A percentile compares a stretch with the other conserved stretches of the same genome.
Conservation (phyloP, 2,113 vertebrate species). For the Steatornis caripensis region DNA sequence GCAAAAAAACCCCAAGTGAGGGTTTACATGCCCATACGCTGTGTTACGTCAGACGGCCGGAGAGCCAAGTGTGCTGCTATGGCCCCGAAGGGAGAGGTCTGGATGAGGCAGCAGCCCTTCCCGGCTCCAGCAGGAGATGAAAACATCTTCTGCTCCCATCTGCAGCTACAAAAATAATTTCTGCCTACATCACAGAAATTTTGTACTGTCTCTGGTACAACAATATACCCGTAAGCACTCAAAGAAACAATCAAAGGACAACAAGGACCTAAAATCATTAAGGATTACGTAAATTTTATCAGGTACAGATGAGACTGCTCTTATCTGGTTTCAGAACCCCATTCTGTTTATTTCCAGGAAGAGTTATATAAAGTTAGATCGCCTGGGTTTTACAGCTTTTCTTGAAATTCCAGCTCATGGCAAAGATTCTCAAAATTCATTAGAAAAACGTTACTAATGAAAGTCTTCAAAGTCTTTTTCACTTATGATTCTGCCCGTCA, state of each 20-base stretch:
- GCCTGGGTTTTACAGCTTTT: neutral
- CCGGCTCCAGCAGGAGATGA: neutral
- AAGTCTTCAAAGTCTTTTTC: neutral
- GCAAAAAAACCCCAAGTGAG: neutral
- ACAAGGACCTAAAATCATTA: neutral
- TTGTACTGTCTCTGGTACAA: rapidly evolving
- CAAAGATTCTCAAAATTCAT: neutral
- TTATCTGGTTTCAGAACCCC: neutral
- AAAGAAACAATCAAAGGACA: neutral
- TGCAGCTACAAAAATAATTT: neutral
- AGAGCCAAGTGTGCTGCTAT: neutral
- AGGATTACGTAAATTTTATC: neutral
- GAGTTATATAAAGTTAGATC: neutral
- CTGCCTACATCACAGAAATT: neutral
- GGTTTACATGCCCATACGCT: neutral
- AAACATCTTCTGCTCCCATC: neutral
- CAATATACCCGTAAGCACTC: neutral
- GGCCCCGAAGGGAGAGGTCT: neutral
- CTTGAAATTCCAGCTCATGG: neutral
- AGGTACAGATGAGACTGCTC: neutral
- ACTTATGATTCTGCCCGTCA: neutral
- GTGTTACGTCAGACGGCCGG: neutral
- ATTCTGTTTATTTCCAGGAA: neutral
- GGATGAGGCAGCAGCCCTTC: neutral
- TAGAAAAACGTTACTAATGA: neutral